These are phyloP conservation scores for Vanessa atalanta DNA, from an alignment of 1,140 invertebrate genomes.

Conservation along the genomic window DNA sequence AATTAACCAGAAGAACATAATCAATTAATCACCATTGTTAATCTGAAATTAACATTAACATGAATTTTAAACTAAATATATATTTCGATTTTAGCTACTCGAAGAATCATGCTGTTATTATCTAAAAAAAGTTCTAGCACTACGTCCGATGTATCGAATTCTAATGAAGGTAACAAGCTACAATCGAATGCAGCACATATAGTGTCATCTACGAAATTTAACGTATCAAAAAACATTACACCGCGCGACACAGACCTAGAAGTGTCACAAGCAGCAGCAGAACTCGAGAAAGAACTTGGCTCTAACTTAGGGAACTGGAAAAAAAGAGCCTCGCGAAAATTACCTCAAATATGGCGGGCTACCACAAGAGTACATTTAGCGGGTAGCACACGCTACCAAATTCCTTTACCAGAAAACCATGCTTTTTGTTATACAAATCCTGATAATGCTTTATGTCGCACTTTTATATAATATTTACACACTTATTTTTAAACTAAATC, in stretches of 20 bases:
- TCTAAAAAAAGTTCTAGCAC: too few species aligned
- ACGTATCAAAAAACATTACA: background rate
- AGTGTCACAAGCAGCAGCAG: slow-evolving; percentile 18
- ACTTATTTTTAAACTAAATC: background rate
- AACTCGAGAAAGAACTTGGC: slow-evolving; percentile 19
- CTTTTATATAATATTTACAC: slow-evolving; percentile 33
- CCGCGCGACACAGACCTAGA: background rate
- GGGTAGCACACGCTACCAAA: slow-evolving; percentile 41
- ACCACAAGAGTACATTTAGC: slow-evolving; percentile 41
- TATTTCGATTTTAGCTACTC: too few species aligned
- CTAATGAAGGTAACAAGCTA: too few species aligned
- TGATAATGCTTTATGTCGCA: slow-evolving; percentile 45
- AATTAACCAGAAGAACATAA: too few species aligned
- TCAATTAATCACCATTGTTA: too few species aligned
- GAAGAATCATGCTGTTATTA: too few species aligned
- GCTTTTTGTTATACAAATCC: slow-evolving; percentile 52
- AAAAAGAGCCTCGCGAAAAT: background rate
- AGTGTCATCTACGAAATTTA: background rate
- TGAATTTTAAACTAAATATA: too few species aligned
- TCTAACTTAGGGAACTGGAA: background rate
- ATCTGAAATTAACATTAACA: too few species aligned
- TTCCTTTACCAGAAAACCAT: slow-evolving; percentile 52
- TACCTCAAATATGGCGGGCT: background rate
- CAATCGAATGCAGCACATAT: background rate
- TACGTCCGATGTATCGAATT: too few species aligned